Percentiles rank a stretch among this genome's conserved stretches.
Conservation (phyloP, 2,113 vertebrate species). For the Lophius piscatorius region DNA sequence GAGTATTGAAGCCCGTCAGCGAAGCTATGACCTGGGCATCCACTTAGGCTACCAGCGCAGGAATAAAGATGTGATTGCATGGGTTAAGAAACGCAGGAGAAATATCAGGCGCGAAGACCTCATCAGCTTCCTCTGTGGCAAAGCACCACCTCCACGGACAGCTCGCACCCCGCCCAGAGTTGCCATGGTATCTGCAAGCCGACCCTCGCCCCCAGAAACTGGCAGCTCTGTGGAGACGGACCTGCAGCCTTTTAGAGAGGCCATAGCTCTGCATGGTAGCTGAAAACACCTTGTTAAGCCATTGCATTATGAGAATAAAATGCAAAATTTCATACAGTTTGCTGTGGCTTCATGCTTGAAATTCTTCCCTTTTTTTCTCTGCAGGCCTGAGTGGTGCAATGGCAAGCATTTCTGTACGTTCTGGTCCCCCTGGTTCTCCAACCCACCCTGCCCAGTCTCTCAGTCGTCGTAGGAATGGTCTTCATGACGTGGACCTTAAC, state of each 20-base stretch:
- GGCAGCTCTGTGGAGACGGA: slow-evolving; percentile 97
- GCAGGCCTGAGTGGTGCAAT: slow-evolving; percentile 97
- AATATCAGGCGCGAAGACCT: slow-evolving; percentile 97
- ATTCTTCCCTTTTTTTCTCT: background rate
- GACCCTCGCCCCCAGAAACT: slow-evolving; percentile 91
- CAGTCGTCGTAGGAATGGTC: slow-evolving; percentile 96
- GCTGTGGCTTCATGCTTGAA: background rate
- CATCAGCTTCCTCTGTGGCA: slow-evolving; percentile 99
- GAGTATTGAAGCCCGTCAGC: slow-evolving; percentile 93
- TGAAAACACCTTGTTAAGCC: background rate
- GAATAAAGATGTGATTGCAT: slow-evolving; percentile 98
- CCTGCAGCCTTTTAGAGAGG: slow-evolving; percentile 99
- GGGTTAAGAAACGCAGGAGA: slow-evolving; percentile 98
- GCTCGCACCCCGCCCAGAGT: slow-evolving; percentile 92
- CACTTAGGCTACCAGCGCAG: slow-evolving; percentile 95
- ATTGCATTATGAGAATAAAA: background rate
- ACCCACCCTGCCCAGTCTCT: slow-evolving; percentile 89
- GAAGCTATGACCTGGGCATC: slow-evolving; percentile 96
- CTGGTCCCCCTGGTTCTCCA: slow-evolving; percentile 96
- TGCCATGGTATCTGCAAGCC: slow-evolving; percentile 92
- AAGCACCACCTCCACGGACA: slow-evolving; percentile 94
- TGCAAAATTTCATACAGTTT: background rate
- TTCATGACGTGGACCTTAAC: slow-evolving; percentile 99
- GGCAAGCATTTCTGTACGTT: slow-evolving; percentile 99
- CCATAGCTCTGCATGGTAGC: slow-evolving; percentile 98